Base-by-base conservation (phyloP, 2,797 vertebrate genomes). In the Pantherophis vulpinus region DNA sequence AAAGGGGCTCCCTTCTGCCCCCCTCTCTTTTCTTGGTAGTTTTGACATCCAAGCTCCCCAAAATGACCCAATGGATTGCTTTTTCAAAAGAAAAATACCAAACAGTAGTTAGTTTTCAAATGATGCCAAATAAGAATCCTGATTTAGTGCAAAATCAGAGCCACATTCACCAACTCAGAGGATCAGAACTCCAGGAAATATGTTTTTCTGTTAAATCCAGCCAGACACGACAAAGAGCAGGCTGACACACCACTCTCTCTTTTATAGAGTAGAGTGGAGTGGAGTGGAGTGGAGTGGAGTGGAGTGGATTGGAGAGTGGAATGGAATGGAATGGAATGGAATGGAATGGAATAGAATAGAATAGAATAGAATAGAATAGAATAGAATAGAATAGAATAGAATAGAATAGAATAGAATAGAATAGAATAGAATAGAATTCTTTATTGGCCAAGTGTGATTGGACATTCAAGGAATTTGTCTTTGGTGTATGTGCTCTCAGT, bases 171-270 rank as follows among this genome's bases (percentile, higher is more conserved):
- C 4, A 70, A 20, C 25, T 60, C 16, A 42, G 11, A n/a, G 37
- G 13, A 74, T n/a, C 54, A 51, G 27, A 74, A 32, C 37, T 3
- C 12, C 12, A 27, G 27, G 14, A 47, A 89, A 13, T 2, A 90
- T 42, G 74, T 63, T 93, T 93, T 94, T 66, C 51, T 87, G 79
- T 29, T 88, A 79, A 32, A 91, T 2, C 90, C 32, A 90, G 10
- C 63, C 93, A 93, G 90, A 54, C 18, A 70, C 5, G 18, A 55
- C 94, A 94, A 94, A 32, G 16, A 93, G 93, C 93, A 59, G 51
- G 92, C 79, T 58, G 61, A 95, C 70, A 55, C 54, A 55, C 54
- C 54, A 12, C 92, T 90, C 91, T 37, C 92, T 94, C 93, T 94
- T 91, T 29, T 11, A 87, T 51, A 51, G 51, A 51, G 47, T 47